These are phyloP conservation scores for Eleginops maclovinus DNA, from an alignment of 2,113 vertebrate species.

Conservation along the genomic window DNA sequence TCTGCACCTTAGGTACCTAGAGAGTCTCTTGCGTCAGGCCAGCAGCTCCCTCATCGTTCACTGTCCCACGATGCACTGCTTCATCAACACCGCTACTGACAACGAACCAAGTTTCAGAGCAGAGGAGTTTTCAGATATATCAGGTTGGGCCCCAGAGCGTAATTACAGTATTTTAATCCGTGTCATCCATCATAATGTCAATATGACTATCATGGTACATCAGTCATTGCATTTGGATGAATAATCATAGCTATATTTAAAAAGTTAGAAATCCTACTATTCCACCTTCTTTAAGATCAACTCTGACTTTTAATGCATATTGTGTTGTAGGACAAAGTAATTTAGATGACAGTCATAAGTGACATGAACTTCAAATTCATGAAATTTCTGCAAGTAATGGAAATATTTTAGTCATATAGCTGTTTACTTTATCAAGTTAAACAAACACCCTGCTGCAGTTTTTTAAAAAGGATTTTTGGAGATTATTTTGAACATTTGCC, in stretches of 20 bases:
- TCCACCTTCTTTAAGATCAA: background rate
- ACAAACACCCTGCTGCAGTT: background rate
- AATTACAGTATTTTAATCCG: background rate
- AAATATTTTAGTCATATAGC: background rate
- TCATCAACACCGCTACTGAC: constrained; percentile 83
- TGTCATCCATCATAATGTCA: background rate
- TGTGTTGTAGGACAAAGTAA: background rate
- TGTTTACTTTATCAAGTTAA: constrained; percentile 9
- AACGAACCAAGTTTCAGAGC: constrained; percentile 87
- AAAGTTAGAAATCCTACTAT: background rate
- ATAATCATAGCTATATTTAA: background rate
- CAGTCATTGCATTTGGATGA: background rate
- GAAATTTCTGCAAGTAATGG: background rate
- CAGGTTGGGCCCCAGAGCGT: constrained; percentile 63
- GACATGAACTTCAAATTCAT: no score
- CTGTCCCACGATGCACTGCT: constrained; percentile 89
- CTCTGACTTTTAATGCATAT: background rate
- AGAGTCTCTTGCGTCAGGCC: constrained; percentile 91
- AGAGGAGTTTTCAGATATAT: constrained; percentile 90
- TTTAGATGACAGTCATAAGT: constrained; percentile 11
- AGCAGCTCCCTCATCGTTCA: constrained; percentile 88
- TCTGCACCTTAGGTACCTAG: constrained; percentile 87
- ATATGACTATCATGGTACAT: background rate
- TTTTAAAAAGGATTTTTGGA: background rate
- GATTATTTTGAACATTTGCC: background rate